Evolutionary conservation across 37 sponge, comb jelly and placozoan genomes (phyloP).

Genomic region (Oopsacas minuta): DNA sequence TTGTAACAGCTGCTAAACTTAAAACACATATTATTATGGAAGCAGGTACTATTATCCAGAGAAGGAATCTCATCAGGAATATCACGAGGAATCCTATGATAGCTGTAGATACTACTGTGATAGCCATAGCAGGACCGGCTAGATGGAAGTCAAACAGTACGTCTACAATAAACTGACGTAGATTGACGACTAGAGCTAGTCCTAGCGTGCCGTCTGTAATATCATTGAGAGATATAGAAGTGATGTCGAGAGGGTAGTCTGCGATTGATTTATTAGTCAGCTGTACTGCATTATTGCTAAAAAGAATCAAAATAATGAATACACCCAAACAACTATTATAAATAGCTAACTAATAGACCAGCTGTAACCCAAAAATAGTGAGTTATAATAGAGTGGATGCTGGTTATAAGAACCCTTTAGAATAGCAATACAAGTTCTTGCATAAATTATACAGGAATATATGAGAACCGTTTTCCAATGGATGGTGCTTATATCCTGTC

Average conservation of each 20-base stretch:
- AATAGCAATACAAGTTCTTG: no score
- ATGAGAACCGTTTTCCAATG: no score
- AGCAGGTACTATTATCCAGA: neutral
- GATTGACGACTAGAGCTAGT: neutral
- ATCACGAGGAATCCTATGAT: neutral
- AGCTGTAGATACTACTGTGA: neutral
- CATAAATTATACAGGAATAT: no score
- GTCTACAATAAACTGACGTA: constrained; percentile 3
- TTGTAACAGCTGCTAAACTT: neutral
- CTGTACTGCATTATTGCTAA: neutral
- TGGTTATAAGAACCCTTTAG: no score
- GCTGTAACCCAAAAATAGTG: no score
- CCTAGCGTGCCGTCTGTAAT: constrained; percentile 13
- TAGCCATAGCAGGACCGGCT: neutral
- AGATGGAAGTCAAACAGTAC: neutral
- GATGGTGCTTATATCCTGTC: no score
- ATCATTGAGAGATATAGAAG: neutral
- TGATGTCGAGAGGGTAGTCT: constrained; percentile 16
- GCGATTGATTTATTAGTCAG: neutral
- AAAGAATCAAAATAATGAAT: no score
- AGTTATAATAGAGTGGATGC: no score
- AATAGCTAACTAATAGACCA: no score
- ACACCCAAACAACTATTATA: no score
- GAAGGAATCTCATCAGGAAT: neutral
- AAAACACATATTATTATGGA: neutral